These are phyloP conservation scores for Drosophila athabasca DNA, from an alignment of 1,140 invertebrate genomes.

Conservation along the genomic window DNA sequence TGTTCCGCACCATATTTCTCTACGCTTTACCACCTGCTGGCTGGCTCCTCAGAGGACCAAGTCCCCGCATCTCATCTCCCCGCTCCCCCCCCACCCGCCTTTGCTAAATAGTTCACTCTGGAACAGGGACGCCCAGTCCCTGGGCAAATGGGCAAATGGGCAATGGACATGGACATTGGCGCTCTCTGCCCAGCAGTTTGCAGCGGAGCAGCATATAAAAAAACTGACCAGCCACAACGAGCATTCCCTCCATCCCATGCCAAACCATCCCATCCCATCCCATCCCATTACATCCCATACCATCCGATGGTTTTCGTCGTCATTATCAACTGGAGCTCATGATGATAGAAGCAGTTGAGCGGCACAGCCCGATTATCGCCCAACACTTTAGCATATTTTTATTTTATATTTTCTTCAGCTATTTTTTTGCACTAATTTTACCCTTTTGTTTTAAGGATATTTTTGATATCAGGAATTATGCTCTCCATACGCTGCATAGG, in stretches of 20 bases:
- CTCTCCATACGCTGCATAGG: too few species aligned
- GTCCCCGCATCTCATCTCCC: conserved; percentile 35
- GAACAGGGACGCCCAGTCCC: conserved; percentile 2
- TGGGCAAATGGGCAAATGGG: conserved; percentile 19
- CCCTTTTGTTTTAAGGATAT: neutral
- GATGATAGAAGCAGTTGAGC: conserved; percentile 70
- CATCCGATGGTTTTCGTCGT: conserved; percentile 12
- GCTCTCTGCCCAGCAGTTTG: conserved; percentile 41
- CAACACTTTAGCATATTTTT: conserved; percentile 38
- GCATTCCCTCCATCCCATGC: conserved; percentile 33
- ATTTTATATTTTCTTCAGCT: conserved; percentile 17
- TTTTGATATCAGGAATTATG: neutral
- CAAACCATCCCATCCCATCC: conserved; percentile 44
- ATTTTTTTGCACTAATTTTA: neutral
- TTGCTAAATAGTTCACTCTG: conserved; percentile 69
- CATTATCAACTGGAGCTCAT: conserved; percentile 78
- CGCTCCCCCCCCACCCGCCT: neutral
- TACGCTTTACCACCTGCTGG: conserved; percentile 77
- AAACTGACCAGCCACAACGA: conserved; percentile 50
- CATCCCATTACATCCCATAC: conserved; percentile 25
- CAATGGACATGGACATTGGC: conserved; percentile 12
- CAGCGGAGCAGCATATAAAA: conserved; percentile 28
- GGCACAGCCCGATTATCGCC: conserved; percentile 68
- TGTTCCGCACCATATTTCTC: conserved; percentile 78
- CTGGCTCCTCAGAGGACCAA: conserved; percentile 35